phyloP scores from a whole-genome alignment of 2,888 invertebrate species.

The Lathronympha strigana region DNA sequence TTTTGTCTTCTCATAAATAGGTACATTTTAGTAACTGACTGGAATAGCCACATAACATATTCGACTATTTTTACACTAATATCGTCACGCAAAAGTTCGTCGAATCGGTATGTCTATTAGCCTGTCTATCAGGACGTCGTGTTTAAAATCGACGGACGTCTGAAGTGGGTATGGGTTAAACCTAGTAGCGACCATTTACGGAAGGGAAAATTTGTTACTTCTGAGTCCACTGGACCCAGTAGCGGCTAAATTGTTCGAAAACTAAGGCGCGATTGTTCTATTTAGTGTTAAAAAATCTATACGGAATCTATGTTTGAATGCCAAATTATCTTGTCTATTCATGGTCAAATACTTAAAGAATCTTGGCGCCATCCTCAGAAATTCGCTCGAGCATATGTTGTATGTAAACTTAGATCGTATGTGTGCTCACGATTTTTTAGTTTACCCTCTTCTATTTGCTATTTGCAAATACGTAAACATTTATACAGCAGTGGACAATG shows the following conservation, averaged over 20 bases:
- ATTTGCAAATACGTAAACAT: slow-evolving; percentile 54
- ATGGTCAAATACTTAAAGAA: slow-evolving; percentile 52
- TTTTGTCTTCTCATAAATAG: too few relatives aligned
- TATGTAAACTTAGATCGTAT: slow-evolving; percentile 64
- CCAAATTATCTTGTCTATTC: slow-evolving; percentile 31
- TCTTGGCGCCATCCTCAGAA: slow-evolving; percentile 68
- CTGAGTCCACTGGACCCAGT: neutral
- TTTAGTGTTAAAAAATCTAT: neutral
- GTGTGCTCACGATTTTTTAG: slow-evolving; percentile 63
- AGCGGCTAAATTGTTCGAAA: neutral
- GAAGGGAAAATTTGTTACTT: too few relatives aligned
- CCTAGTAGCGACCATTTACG: too few relatives aligned
- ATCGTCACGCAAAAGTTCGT: too few relatives aligned
- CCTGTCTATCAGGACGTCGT: too few relatives aligned
- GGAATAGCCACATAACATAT: too few relatives aligned
- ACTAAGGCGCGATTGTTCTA: neutral
- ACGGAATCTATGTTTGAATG: neutral
- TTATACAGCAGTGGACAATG: slow-evolving; percentile 41
- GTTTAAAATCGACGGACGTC: too few relatives aligned
- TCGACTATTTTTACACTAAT: too few relatives aligned
- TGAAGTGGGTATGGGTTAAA: too few relatives aligned
- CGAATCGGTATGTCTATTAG: too few relatives aligned
- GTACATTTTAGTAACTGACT: too few relatives aligned
- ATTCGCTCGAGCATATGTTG: slow-evolving; percentile 50
- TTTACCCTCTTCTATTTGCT: slow-evolving; percentile 55